Evolutionary conservation across 2,888 invertebrate species (phyloP), one percentile per base, ranked within the genome.

Genomic region (Stegana nigrithorax): DNA sequence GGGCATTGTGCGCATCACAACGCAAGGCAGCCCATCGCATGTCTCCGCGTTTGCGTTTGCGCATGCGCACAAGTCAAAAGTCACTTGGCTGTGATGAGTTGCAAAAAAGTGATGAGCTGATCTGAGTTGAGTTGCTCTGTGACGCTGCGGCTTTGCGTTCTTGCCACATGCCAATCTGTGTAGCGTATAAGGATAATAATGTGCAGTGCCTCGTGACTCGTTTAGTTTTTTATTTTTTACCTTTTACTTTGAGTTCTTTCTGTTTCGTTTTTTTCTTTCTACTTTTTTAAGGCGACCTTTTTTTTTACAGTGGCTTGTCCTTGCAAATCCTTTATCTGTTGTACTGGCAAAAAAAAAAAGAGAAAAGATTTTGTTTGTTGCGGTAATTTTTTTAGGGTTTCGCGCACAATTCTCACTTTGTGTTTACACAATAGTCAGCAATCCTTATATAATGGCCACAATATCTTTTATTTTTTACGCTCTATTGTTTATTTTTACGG

Each of bases 371-470:
- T 59, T 62, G 50, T 69, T 77, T 76, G 79, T 78, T 77, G 77
- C 73, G 77, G 77, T 77, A 69, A 77, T 75, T 72, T 72, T 77
- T 78, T 74, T 67, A 70, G 72, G 69, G 67, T 59, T 70, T 59
- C 62, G 17, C 29, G 19, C 25, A 57, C 68, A 70, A 68, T 72
- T 67, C 68, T 65, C 51, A 17, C 70, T 53, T 75, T 74, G 77
- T 78, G 67, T 68, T 25, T 25, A 23, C 47, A 47, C 71, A 63
- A 71, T 71, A 71, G 67, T 66, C 55, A 45, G 5, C 63, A 55
- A 55, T 67, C 60, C n/a, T 62, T 45, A 44, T 55, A 61, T 23
- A 55, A 55, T 45, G 53, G 25, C 55, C 55, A 56, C 60, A 60
- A 53, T 12, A n/a, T 56, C n/a, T 10, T 42, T 21, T 44, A 65